These are phyloP conservation scores for Mirza zaza DNA, from an alignment of 2,113 vertebrate genomes.

Conservation along the genomic window DNA sequence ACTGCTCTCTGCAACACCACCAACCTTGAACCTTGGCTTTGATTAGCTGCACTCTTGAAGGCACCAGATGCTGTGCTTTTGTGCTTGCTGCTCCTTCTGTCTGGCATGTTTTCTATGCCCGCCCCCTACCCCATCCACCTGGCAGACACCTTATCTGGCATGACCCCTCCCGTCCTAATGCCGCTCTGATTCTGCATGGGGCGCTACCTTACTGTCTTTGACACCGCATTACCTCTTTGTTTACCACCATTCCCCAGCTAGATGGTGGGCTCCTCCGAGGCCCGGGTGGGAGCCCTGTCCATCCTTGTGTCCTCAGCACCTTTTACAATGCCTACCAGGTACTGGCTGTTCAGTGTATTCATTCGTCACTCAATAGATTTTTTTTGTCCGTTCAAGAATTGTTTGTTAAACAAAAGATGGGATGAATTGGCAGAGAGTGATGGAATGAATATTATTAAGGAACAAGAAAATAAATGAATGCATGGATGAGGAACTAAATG, in stretches of 20 bases:
- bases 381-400: not conserved
- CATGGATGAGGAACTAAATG: not conserved
- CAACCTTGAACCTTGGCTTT: not conserved
- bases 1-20: not conserved
- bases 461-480: not conserved
- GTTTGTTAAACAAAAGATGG: not conserved
- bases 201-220: not conserved
- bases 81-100: not conserved
- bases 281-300: fast-evolving
- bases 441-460: not conserved
- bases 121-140: fast-evolving
- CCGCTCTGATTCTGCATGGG: fast-evolving
- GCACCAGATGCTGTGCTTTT: not conserved
- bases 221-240: not conserved
- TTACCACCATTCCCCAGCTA: not conserved
- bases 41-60: fast-evolving
- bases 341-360: not conserved
- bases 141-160: not conserved
- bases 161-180: not conserved
- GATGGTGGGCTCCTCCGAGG: not conserved
- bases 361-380: not conserved
- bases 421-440: not conserved
- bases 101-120: not conserved
- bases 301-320: not conserved
- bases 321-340: not conserved